Base-by-base conservation (phyloP, 2,113 vertebrate genomes). In the Takifugu bimaculatus region DNA sequence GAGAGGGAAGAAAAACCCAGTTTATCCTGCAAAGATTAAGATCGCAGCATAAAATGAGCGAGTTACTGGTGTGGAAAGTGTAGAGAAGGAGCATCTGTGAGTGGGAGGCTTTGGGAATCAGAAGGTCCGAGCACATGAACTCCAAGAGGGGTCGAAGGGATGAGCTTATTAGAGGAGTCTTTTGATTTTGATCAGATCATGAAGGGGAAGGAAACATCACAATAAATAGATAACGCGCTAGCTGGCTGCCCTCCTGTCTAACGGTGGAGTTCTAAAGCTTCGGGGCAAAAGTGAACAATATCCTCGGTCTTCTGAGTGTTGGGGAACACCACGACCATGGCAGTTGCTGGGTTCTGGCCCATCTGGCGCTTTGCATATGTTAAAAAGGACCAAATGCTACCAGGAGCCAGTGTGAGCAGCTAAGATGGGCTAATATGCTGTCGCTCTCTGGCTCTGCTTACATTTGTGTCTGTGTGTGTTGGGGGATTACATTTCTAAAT, bases 61-160 rank as follows among this genome's bases (percentile, higher is more conserved):
- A 83, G 79, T 85, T 81, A 81, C 69, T 70, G 75, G 80, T 75
- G 85, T 82, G 87, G 79, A 86, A 86, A 85, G 78, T 77, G 50
- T 57, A 70, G 70, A 81, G 75, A 72, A 26, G 61, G 62, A 77
- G 69, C 69, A 57, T 57, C 43, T 13, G 65, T 72, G 76, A 78
- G 83, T 70, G 49, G 77, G 79, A 80, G 76, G 82, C 59, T 56
- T 49, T 45, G 72, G 68, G 75, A 79, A 74, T 69, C 28, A 29
- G 28, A 29, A 3, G 5, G 7, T 32, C 7, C 29, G 29, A 32
- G 5, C 29, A 32, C 4, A 26, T 35, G 28, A 64, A 47, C 65
- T 68, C 50, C 44, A 52, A 42, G 14, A 6, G 50, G 68, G 64
- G 68, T 39, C 12, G 51, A 67, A 48, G 13, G 28, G n/a, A 50